phyloP scores from a whole-genome alignment of 1,140 invertebrate species.

The Drosophila suzukii region DNA sequence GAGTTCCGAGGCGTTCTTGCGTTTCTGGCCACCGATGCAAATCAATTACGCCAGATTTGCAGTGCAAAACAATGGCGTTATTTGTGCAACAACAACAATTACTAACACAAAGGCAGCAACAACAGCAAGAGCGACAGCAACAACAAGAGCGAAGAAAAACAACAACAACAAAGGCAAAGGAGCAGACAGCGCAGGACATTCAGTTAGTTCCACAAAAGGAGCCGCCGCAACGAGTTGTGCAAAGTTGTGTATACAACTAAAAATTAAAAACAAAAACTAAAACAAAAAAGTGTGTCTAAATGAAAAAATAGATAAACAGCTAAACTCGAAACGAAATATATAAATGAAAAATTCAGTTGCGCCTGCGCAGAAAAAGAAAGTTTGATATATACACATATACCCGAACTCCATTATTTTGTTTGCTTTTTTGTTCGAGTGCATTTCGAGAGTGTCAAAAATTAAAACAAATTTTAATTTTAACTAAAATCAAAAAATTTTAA shows the following conservation, averaged over 20 bases:
- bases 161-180: constrained; percentile 9
- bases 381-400: not conserved
- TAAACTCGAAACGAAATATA: constrained; percentile 14
- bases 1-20: constrained; percentile 21
- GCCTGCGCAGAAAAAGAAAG: constrained; percentile 17
- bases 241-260: not conserved
- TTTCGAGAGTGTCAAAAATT: constrained; percentile 18
- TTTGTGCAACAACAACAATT: constrained; percentile 48
- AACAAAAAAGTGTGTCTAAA: not conserved
- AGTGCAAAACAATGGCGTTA: constrained; percentile 74
- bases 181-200: constrained; percentile 32
- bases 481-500: not conserved
- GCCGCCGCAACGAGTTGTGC: constrained; percentile 14
- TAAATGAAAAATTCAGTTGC: constrained; percentile 4
- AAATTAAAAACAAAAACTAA: constrained; percentile 3
- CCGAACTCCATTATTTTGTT: constrained; percentile 1
- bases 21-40: constrained; percentile 45
- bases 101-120: constrained; percentile 24
- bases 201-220: constrained; percentile 21
- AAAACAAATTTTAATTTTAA: not conserved
- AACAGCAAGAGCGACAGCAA: constrained; percentile 7
- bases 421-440: constrained; percentile 49
- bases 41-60: constrained; percentile 63
- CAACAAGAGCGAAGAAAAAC: constrained; percentile 5
- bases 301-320: not conserved